Percentiles rank a stretch among this genome's conserved stretches.
Conservation (phyloP, 1,140 invertebrate species). For the Drosophila orena region DNA sequence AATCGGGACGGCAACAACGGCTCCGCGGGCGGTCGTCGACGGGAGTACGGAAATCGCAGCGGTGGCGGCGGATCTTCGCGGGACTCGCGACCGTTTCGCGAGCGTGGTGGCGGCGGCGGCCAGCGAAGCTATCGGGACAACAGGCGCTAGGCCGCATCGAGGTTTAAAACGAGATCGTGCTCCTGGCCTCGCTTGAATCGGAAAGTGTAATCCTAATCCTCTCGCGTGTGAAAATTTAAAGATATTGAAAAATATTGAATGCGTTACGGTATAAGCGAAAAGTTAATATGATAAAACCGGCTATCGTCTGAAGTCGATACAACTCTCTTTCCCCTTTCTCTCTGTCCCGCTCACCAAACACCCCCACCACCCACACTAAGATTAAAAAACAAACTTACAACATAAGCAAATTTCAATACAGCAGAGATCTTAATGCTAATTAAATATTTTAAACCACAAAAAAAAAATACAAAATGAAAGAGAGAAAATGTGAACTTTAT, state of each 20-base stretch:
- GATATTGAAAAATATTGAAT: conserved; percentile 29
- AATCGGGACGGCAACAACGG: conserved; percentile 71
- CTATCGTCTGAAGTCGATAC: conserved; percentile 58
- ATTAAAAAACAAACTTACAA: conserved; percentile 78
- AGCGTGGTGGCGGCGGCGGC: conserved; percentile 59
- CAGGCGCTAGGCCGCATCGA: conserved; percentile 56
- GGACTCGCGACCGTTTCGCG: conserved; percentile 69
- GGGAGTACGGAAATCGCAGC: conserved; percentile 65
- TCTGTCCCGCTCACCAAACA: conserved; percentile 27
- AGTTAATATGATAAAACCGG: conserved; percentile 21
- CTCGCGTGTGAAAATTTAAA: conserved; percentile 54
- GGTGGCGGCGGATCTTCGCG: conserved; percentile 67
- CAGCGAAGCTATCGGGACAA: conserved; percentile 76
- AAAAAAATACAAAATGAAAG: conserved; percentile 67
- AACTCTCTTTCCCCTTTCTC: conserved; percentile 61
- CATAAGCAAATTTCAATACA: conserved; percentile 75
- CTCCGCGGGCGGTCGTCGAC: conserved; percentile 68
- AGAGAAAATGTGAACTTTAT: conserved; percentile 79
- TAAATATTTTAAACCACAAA: conserved; percentile 66
- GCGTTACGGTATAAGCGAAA: conserved; percentile 42
- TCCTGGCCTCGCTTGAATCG: conserved; percentile 36
- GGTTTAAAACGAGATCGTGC: conserved; percentile 11
- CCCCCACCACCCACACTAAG: conserved; percentile 37
- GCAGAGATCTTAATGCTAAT: conserved; percentile 55
- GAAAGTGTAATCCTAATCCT: conserved; percentile 64